These are phyloP conservation scores for Calosoma granatense DNA, from an alignment of 1,140 invertebrate genomes.

Conservation along the genomic window DNA sequence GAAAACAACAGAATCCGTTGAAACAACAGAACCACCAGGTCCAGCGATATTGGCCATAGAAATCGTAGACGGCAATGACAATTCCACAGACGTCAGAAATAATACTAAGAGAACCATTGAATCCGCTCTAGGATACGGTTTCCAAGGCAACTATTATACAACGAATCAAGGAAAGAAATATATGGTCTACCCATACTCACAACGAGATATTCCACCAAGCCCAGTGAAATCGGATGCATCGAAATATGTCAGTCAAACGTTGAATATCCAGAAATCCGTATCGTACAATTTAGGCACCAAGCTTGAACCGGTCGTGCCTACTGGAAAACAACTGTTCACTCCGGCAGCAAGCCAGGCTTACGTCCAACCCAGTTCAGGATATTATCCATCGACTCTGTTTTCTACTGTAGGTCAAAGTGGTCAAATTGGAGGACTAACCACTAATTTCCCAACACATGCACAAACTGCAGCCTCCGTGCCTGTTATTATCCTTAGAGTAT, in stretches of 20 bases:
- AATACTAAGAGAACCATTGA: constrained; percentile 48
- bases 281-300: constrained; percentile 16
- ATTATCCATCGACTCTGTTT: constrained; percentile 27
- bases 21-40: constrained; percentile 27
- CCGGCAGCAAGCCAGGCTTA: background rate
- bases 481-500: constrained; percentile 43
- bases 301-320: background rate
- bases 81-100: constrained; percentile 32
- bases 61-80: constrained; percentile 41
- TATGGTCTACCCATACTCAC: constrained; percentile 47
- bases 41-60: constrained; percentile 47
- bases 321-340: background rate
- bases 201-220: constrained; percentile 40
- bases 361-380: constrained; percentile 11
- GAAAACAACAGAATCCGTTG: constrained; percentile 13
- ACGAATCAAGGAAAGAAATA: constrained; percentile 41
- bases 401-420: constrained; percentile 26
- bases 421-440: constrained; percentile 22
- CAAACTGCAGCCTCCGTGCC: constrained; percentile 33
- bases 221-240: constrained; percentile 9
- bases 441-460: constrained; percentile 18
- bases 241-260: background rate
- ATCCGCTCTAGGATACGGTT: constrained; percentile 45
- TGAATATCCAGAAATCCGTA: constrained; percentile 17
- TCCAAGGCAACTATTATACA: constrained; percentile 36